These are phyloP conservation scores for Megaptera novaeangliae DNA, from an alignment of 2,113 vertebrate species.

Conservation along the genomic window DNA sequence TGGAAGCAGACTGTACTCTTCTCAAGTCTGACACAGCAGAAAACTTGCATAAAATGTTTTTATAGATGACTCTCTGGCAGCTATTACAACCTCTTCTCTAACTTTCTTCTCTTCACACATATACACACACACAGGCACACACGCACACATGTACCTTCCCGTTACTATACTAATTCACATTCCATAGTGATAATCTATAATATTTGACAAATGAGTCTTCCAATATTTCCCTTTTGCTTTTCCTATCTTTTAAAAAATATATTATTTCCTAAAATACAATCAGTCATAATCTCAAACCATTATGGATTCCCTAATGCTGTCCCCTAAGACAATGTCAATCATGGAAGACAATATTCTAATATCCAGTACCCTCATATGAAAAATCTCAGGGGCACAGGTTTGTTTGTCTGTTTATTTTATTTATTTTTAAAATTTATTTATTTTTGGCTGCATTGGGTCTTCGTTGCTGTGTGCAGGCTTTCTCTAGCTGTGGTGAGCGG, in stretches of 20 bases:
- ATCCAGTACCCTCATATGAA: neutral
- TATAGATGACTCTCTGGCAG: neutral
- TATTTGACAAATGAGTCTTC: neutral
- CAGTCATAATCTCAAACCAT: neutral
- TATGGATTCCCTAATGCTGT: neutral
- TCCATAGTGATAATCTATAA: neutral
- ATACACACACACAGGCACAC: neutral
- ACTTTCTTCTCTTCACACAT: neutral
- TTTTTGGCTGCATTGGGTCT: too few species aligned
- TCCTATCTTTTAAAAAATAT: neutral
- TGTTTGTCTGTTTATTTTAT: too few species aligned
- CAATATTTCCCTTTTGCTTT: neutral
- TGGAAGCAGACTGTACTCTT: neutral
- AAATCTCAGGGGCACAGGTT: neutral
- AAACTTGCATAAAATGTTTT: neutral
- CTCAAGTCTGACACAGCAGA: neutral
- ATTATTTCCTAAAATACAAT: neutral
- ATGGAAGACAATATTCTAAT: neutral
- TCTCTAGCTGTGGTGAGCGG: too few species aligned
- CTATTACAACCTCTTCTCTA: neutral
- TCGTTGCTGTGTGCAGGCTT: too few species aligned
- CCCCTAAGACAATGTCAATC: neutral
- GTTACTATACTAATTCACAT: neutral
- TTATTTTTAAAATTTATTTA: too few species aligned
- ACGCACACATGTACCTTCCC: neutral